Evolutionary conservation across 1,140 invertebrate genomes (phyloP).

Genomic region (Hycleus phaleratus): DNA sequence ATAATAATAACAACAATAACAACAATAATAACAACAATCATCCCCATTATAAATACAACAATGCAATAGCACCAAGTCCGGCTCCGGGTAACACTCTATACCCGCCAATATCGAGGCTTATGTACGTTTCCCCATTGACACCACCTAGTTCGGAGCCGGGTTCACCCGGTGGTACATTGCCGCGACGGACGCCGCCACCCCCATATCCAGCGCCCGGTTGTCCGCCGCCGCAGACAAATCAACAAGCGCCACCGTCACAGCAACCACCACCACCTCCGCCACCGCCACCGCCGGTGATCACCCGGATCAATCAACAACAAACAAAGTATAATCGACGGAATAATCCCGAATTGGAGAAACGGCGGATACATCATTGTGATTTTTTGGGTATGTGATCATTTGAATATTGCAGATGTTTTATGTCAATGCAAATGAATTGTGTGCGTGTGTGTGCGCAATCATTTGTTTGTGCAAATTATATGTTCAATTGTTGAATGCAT

Average conservation of each 20-base stretch:
- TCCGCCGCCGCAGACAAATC: slow-evolving; percentile 44
- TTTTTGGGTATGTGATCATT: slow-evolving; percentile 68
- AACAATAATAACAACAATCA: slow-evolving; percentile 34
- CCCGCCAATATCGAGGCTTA: slow-evolving; percentile 45
- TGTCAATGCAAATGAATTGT: slow-evolving; percentile 8
- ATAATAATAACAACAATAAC: slow-evolving; percentile 33
- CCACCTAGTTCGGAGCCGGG: slow-evolving; percentile 77
- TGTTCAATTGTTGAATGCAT: slow-evolving; percentile 11
- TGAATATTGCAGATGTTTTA: too few relatives aligned
- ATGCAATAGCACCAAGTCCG: slow-evolving; percentile 36
- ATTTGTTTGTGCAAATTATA: slow-evolving; percentile 16
- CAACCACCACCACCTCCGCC: slow-evolving; percentile 38
- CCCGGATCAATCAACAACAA: slow-evolving; percentile 33
- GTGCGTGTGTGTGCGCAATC: neutral
- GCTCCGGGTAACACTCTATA: slow-evolving; percentile 39
- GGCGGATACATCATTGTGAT: slow-evolving; percentile 90
- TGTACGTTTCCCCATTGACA: slow-evolving; percentile 72
- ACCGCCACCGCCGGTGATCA: slow-evolving; percentile 20
- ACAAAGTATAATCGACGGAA: slow-evolving; percentile 84
- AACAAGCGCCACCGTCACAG: slow-evolving; percentile 30
- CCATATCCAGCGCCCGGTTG: slow-evolving; percentile 49
- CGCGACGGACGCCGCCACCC: slow-evolving; percentile 54
- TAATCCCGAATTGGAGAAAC: slow-evolving; percentile 91
- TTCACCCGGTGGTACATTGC: slow-evolving; percentile 56
- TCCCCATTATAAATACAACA: slow-evolving; percentile 35